Evolutionary conservation across 1,140 invertebrate genomes (phyloP), one percentile per base, ranked within the genome.

Genomic region (Ostrea denselamellosa): DNA sequence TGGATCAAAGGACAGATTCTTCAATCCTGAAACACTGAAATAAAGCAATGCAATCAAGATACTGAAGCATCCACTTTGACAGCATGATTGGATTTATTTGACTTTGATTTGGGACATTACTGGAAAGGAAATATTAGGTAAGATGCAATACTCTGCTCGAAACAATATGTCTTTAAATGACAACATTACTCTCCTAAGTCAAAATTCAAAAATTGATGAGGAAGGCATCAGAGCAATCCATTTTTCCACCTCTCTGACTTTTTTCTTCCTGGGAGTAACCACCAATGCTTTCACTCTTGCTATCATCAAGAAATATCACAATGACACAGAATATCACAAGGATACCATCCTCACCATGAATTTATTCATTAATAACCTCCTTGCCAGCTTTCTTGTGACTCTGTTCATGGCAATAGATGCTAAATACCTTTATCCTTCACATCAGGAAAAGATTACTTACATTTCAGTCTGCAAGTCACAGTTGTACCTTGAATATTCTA

Each of bases 291-390:
- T 54, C 44, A 51, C 44, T 22, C 44, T 83, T 2, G 52, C 22
- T 10, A 52, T 83, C 22, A 51, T 83, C 9, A 53, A 53, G 7
- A 51, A 52, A 22, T 83, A 52, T 19, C 82, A 52, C 44, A 25
- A 83, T 52, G 44, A 83, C 2, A 19, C 19, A 14, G 44, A 83
- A 53, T 83, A 53, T 19, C 44, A 83, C 17, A 83, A 83, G 22
- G 82, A 83, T 10, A 54, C 52, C 8, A 83, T 83, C 17, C 52
- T 83, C n/a, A 22, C 52, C 19, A 83, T 83, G 44, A 19, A 83
- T 54, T 34, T 83, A 3, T 83, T 83, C 44, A 22, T 83, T 44
- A 83, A 83, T 44, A 83, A 83, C 44, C 44, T 83, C 28, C 82
- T 83, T 4, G 19, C 52, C 12, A 28, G 34, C 44, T 22, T 83